These are phyloP conservation scores for Trogon surrucura DNA, from an alignment of 2,113 vertebrate genomes.

Conservation along the genomic window DNA sequence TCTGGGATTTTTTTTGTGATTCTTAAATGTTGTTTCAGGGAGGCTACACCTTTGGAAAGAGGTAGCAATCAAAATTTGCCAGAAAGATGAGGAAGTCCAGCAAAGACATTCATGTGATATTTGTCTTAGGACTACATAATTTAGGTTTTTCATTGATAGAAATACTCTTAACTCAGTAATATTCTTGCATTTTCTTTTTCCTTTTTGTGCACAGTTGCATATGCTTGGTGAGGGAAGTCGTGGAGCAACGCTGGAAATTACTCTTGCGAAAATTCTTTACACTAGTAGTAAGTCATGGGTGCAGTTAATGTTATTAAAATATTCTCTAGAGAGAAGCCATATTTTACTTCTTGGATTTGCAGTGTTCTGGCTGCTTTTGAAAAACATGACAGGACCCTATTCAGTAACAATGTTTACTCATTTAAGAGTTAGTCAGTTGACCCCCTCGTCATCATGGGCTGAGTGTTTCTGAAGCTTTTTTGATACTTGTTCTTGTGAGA, in stretches of 20 bases:
- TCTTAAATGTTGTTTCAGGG: background rate
- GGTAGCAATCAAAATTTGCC: background rate
- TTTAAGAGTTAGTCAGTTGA: background rate
- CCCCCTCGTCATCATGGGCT: background rate
- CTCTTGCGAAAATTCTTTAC: constrained; percentile 89
- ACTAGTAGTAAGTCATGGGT: constrained; percentile 83
- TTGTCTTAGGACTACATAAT: background rate
- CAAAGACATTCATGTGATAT: background rate
- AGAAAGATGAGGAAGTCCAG: background rate
- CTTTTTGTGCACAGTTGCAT: constrained; percentile 82
- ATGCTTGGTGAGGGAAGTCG: constrained; percentile 94
- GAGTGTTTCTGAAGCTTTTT: background rate
- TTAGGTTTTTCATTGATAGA: background rate
- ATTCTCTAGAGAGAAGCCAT: background rate
- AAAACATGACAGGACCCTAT: background rate
- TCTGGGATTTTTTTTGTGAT: background rate
- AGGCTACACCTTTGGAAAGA: background rate
- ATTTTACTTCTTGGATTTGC: background rate
- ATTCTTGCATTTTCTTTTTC: background rate
- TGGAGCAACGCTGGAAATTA: constrained; percentile 90
- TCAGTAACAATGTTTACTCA: background rate
- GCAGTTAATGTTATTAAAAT: background rate
- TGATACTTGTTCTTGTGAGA: background rate
- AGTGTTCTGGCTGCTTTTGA: background rate
- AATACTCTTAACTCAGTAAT: background rate